Conservation (phyloP, 2,113 vertebrate species). For the Sorex fumeus region DNA sequence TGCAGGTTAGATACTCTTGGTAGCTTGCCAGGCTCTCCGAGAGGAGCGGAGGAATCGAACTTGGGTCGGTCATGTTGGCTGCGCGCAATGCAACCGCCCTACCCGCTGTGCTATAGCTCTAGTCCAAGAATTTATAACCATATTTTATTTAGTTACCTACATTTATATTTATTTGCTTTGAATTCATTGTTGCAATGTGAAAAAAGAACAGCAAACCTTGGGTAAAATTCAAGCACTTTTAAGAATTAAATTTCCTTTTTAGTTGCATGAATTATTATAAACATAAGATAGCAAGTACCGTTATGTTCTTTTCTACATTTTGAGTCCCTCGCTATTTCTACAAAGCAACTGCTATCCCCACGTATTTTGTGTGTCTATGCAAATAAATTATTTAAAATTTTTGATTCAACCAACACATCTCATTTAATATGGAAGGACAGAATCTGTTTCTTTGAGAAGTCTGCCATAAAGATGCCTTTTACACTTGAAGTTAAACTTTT, state of each 20-base stretch:
- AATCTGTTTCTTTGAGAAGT: conserved; percentile 70
- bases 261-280: not conserved
- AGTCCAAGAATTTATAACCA: not conserved
- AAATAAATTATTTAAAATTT: conserved; percentile 63
- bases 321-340: not conserved
- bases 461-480: conserved; percentile 63
- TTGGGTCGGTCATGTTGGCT: no score
- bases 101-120: no score
- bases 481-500: conserved; percentile 79
- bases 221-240: conserved; percentile 14
- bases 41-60: no score
- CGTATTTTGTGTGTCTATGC: conserved; percentile 22
- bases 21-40: no score
- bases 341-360: not conserved
- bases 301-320: not conserved
- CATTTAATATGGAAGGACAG: conserved; percentile 30
- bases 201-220: not conserved
- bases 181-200: not conserved
- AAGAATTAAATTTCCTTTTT: not conserved
- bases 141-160: not conserved
- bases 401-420: not conserved
- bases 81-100: no score
- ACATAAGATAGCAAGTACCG: not conserved
- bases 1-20: no score
- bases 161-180: not conserved